Evolutionary conservation across 1,140 invertebrate genomes (phyloP), one percentile per base, ranked within the genome.

Genomic region (Drosophila ogumai): DNA sequence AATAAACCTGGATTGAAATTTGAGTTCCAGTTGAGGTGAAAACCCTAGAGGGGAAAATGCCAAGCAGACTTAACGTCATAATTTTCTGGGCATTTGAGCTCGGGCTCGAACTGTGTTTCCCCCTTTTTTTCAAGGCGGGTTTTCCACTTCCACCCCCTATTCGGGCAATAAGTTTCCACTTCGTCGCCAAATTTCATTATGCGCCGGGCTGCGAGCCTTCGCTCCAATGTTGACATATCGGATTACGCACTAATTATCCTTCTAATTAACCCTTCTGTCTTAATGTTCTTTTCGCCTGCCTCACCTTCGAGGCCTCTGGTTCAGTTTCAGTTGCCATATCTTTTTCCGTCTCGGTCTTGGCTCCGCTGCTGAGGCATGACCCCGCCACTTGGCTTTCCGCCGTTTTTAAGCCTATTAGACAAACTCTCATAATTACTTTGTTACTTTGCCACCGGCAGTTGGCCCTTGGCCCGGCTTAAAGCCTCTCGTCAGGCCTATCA

Each of bases 161-260:
- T 74, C 25, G 34, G 52, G 64, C 66, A 69, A 79, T 76, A 76
- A 79, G 76, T 84, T 84, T 82, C 44, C 71, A 58, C 59, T 72
- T 65, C 56, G 71, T 63, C 69, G 82, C 59, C 47, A 81, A 90
- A 84, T 87, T 87, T 84, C 76, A 80, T 88, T 87, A 87, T 41
- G n/a, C 32, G 22, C 34, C 32, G 15, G 34, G n/a, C 31, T 40
- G 28, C 17, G 19, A 22, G 31, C n/a, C 73, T 40, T 28, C 49
- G n/a, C 28, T 41, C 44, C 75, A 36, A 56, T 90, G 85, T 90
- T 90, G 85, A 90, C 86, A 90, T 90, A 90, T 90, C 85, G 85
- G 85, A 90, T 90, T 90, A 90, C 85, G 81, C 86, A 90, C 85
- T 90, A 90, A 90, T 90, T 90, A 90, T 90, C 86, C 85, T 81